Base-by-base conservation (phyloP, 2,113 vertebrate genomes). In the Electrona antarctica region DNA sequence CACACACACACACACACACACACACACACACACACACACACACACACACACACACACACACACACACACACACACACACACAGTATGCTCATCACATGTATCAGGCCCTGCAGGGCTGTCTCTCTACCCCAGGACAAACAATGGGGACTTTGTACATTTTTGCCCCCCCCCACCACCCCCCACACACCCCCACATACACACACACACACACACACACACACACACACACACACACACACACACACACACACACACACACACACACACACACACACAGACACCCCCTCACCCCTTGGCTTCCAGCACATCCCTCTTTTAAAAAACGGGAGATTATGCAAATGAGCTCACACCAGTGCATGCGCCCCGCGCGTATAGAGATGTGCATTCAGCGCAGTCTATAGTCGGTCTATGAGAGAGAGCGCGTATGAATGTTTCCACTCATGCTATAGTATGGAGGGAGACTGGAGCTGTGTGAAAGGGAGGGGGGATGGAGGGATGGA, bases 271-370 rank as follows among this genome's bases (percentile, higher is more conserved):
- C 21, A 21, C 21, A 21, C 21, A 21, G 21, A 21, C 21, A 21
- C 21, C 21, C 21, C 21, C 21, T 21, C 21, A 21, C 74, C 77
- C 72, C 71, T 67, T 61, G 48, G 83, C 80, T 88, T 89, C 88
- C 78, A 84, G 86, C 88, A 89, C 89, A 92, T 92, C 90, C 86
- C 87, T 88, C 81, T 88, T 87, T 65, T 21, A 21, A 21, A 88
- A 91, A 87, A 90, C 84, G 82, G 88, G 87, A 91, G 89, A 90
- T 90, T 91, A 92, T 90, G 90, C 79, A 90, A 89, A 92, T 90
- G 69, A 86, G 72, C 80, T 76, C 70, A 67, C 82, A 85, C 76
- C 79, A 73, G 69, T 47, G 7, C 51, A 10, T 21, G 75, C 79
- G 76, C 83, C 82, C 84, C 82, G 77, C 33, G 33, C 81, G 78